Percentiles rank a stretch among this genome's conserved stretches.
These are phyloP conservation scores for Arizona elegans DNA, from an alignment of 2,113 vertebrate genomes.

Conservation along the genomic window DNA sequence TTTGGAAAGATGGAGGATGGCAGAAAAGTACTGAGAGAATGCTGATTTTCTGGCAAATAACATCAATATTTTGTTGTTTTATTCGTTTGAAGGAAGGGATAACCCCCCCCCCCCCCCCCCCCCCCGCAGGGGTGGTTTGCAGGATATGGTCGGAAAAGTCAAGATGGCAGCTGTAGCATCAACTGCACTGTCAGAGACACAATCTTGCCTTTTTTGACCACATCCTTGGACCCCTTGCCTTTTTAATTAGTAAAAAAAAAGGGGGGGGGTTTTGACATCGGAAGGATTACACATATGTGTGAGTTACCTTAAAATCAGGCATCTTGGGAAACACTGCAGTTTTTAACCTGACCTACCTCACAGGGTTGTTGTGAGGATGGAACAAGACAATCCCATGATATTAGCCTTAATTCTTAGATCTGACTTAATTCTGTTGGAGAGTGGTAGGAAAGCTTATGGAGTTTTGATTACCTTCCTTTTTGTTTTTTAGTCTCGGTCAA, in stretches of 20 bases:
- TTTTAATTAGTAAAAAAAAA: neutral
- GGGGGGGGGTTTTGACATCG: neutral
- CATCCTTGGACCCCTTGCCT: neutral
- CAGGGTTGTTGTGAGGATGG: neutral
- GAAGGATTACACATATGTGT: neutral
- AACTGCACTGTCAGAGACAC: neutral
- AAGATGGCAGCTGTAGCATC: neutral
- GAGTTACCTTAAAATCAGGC: neutral
- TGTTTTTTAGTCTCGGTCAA: neutral
- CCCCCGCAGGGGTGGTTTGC: accelerated
- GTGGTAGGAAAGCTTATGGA: neutral
- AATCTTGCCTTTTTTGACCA: neutral
- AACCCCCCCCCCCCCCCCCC: too few species aligned
- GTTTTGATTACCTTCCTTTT: neutral
- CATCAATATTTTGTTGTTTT: neutral
- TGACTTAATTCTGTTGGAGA: neutral
- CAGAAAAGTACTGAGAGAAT: neutral
- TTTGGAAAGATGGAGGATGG: conserved; percentile 1
- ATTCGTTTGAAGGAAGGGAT: neutral
- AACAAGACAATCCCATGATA: neutral
- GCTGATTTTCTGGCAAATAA: neutral
- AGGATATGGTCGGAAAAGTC: neutral
- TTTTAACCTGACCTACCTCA: neutral
- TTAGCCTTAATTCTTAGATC: neutral
- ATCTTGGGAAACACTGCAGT: too few species aligned